Conservation (phyloP, 2,113 vertebrate species). For the Channa argus region DNA sequence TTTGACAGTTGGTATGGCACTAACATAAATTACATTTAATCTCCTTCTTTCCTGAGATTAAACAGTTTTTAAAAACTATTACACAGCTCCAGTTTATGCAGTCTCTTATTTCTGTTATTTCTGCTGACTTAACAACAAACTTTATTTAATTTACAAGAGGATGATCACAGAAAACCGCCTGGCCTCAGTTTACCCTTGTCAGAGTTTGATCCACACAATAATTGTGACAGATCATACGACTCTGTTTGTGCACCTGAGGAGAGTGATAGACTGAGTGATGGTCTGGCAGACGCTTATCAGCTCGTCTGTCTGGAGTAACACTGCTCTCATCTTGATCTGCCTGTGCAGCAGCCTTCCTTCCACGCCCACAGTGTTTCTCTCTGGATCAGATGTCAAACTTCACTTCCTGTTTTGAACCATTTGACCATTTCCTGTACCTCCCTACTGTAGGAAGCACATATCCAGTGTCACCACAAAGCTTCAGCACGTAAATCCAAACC, state of each 20-base stretch:
- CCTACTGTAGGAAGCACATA: neutral
- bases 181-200: constrained; percentile 53
- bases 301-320: constrained; percentile 75
- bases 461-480: neutral
- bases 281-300: constrained; percentile 72
- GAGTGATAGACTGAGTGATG: constrained; percentile 50
- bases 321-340: constrained; percentile 63
- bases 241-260: constrained; percentile 34
- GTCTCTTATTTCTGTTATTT: constrained; percentile 42
- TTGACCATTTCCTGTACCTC: constrained; percentile 56
- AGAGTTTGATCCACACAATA: constrained; percentile 47
- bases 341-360: constrained; percentile 59
- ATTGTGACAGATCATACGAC: constrained; percentile 56
- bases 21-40: neutral
- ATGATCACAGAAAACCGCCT: constrained; percentile 50
- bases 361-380: constrained; percentile 59
- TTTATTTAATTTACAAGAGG: too few species aligned
- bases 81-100: constrained; percentile 4
- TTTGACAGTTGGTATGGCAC: neutral
- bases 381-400: constrained; percentile 68
- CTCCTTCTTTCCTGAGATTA: neutral
- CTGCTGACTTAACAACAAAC: constrained; percentile 42
- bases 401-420: constrained; percentile 70
- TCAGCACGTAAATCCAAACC: too few species aligned
- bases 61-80: neutral